Evolutionary conservation across 1,140 invertebrate genomes (phyloP).

Genomic region (Solen grandis): DNA sequence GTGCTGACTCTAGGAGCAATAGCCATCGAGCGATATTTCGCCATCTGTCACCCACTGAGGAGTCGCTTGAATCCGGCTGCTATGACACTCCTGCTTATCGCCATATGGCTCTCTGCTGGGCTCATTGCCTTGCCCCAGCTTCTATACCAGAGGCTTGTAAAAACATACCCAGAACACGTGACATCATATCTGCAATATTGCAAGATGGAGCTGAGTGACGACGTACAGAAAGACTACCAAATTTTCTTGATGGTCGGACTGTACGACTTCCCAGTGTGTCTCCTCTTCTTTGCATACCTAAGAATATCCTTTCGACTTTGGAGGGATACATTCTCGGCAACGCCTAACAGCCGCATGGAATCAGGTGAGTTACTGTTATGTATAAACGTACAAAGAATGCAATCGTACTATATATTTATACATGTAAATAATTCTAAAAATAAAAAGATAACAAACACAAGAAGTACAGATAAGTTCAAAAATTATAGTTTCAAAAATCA

Average conservation of each 20-base stretch:
- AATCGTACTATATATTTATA: no score
- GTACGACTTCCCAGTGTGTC: slow-evolving; percentile 63
- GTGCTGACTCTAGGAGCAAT: slow-evolving; percentile 94
- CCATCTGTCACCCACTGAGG: slow-evolving; percentile 93
- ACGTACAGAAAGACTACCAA: slow-evolving; percentile 83
- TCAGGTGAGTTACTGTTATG: no score
- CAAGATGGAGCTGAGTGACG: slow-evolving; percentile 29
- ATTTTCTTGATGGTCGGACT: slow-evolving; percentile 83
- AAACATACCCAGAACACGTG: slow-evolving; percentile 49
- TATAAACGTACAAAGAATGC: no score
- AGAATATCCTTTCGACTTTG: slow-evolving; percentile 28
- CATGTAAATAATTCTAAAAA: no score
- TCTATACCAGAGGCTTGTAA: slow-evolving; percentile 57
- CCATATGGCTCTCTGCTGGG: slow-evolving; percentile 90
- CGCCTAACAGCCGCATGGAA: no score
- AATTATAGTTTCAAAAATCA: no score
- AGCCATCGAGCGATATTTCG: slow-evolving; percentile 94
- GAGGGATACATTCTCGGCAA: slow-evolving; percentile 30
- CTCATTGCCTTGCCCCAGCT: slow-evolving; percentile 81
- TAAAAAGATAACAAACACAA: no score
- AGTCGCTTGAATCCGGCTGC: slow-evolving; percentile 87
- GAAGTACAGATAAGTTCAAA: no score
- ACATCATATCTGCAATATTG: slow-evolving; percentile 50
- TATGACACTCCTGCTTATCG: slow-evolving; percentile 87
- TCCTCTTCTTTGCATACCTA: slow-evolving; percentile 46